A percentile compares a stretch with the other conserved stretches of the same genome.
These are phyloP conservation scores for Myocastor coypus DNA, from an alignment of 2,113 vertebrate species.

Conservation along the genomic window DNA sequence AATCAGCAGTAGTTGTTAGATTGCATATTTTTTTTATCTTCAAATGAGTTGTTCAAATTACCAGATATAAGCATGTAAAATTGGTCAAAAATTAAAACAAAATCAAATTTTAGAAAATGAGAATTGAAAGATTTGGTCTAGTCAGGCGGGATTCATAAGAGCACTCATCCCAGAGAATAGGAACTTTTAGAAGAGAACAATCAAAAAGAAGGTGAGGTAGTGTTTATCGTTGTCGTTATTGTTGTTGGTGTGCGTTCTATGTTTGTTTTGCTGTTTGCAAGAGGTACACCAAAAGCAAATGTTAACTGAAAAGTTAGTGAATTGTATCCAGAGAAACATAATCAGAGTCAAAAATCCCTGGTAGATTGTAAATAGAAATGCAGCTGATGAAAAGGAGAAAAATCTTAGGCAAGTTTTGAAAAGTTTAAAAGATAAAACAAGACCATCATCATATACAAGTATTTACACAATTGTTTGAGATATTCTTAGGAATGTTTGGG, in stretches of 20 bases:
- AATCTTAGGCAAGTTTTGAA: background rate
- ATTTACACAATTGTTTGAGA: background rate
- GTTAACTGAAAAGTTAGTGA: background rate
- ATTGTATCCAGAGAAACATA: background rate
- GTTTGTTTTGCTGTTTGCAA: background rate
- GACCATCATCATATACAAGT: background rate
- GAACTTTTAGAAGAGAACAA: background rate
- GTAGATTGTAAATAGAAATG: background rate
- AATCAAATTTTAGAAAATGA: background rate
- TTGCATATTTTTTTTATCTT: no score
- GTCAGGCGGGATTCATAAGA: background rate
- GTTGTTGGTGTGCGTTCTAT: background rate
- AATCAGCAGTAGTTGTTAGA: no score
- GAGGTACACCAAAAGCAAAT: background rate
- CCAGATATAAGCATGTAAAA: no score
- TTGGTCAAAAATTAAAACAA: no score
- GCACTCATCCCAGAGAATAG: background rate
- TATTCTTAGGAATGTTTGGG: background rate
- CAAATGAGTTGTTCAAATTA: no score
- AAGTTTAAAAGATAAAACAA: background rate
- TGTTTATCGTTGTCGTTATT: background rate
- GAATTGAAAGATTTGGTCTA: constrained; percentile 13
- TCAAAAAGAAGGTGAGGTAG: background rate
- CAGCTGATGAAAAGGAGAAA: background rate
- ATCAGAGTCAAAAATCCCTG: background rate